These are phyloP conservation scores for Melieria omissa DNA, from an alignment of 2,888 invertebrate species.

Conservation along the genomic window DNA sequence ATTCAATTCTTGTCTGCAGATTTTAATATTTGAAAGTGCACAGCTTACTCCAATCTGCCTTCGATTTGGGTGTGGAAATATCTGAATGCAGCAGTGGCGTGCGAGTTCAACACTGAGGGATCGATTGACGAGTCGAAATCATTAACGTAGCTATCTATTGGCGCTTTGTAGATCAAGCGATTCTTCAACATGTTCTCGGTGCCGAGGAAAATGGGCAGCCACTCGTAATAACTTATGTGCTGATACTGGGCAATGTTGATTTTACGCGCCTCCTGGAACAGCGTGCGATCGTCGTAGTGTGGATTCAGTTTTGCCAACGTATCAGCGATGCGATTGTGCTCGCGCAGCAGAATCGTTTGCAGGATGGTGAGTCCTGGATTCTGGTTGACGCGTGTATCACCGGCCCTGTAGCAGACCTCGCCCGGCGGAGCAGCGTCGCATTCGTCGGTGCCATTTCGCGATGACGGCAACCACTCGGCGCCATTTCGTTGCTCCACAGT, in stretches of 20 bases:
- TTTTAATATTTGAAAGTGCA: neutral
- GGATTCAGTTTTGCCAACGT: slow-evolving; percentile 68
- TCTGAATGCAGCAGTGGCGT: slow-evolving; percentile 75
- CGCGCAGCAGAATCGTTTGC: slow-evolving; percentile 68
- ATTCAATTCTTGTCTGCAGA: slow-evolving; percentile 23
- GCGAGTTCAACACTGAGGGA: slow-evolving; percentile 72
- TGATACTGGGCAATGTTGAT: slow-evolving; percentile 69
- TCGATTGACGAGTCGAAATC: slow-evolving; percentile 70
- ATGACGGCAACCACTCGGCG: slow-evolving; percentile 78
- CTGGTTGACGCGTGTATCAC: slow-evolving; percentile 69
- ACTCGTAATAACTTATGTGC: slow-evolving; percentile 70
- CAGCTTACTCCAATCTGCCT: slow-evolving; percentile 68
- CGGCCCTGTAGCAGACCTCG: slow-evolving; percentile 82
- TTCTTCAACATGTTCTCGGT: slow-evolving; percentile 66
- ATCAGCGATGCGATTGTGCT: slow-evolving; percentile 69
- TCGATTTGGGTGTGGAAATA: slow-evolving; percentile 74
- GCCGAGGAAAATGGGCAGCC: slow-evolving; percentile 69
- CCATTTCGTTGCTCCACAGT: slow-evolving; percentile 73
- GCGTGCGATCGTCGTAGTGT: slow-evolving; percentile 68
- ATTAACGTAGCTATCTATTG: slow-evolving; percentile 63
- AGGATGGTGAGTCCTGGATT: slow-evolving; percentile 67
- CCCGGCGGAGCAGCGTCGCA: slow-evolving; percentile 74
- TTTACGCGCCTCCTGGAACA: slow-evolving; percentile 69
- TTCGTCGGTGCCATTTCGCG: slow-evolving; percentile 75
- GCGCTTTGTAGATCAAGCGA: slow-evolving; percentile 61